Evolutionary conservation across 1,140 invertebrate genomes (phyloP), one percentile per base, ranked within the genome.

Genomic region (Sycobia sp.): DNA sequence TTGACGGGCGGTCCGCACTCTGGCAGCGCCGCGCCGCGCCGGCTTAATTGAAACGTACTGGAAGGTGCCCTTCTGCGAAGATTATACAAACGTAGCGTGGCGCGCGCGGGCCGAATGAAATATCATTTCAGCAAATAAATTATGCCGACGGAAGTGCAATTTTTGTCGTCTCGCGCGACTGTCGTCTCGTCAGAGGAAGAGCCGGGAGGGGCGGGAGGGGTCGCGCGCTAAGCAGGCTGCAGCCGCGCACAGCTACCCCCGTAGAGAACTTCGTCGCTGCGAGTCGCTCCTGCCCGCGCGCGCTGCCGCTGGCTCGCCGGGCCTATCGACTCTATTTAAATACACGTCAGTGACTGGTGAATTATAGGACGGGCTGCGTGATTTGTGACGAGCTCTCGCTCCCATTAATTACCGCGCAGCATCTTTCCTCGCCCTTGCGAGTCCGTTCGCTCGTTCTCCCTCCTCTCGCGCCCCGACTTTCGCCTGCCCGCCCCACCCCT

Each of bases 361-460:
- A 68, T 77, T 78, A 78, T 77, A 76, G 69, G 73, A 76, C 72
- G 70, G 70, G 65, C 67, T 62, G 62, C 68, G 71, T 78, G 76
- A 78, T 77, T 78, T 78, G 76, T 73, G 76, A 77, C 71, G 75
- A 73, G 72, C 75, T 71, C 67, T 70, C 69, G 66, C 67, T 69
- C 57, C 73, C 75, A 77, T 78, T 78, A 77, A 78, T 78, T 78
- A 77, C 68, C 55, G 51, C 50, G 66, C 74, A 76, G 72, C 76
- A 77, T 78, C 76, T 78, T 78, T 78, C 75, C 74, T 77, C 76
- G 76, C 73, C 71, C 71, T 71, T 68, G 65, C 70, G 68, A 43
- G 41, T 29, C 49, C 1, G n/a, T 23, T 38, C 11, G 13, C 13
- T 22, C 14, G 38, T 22, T 39, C 32, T 38, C 20, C 7, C 14